Conservation (phyloP, 2,888 invertebrate species). For the Omphaloscelis lunosa region DNA sequence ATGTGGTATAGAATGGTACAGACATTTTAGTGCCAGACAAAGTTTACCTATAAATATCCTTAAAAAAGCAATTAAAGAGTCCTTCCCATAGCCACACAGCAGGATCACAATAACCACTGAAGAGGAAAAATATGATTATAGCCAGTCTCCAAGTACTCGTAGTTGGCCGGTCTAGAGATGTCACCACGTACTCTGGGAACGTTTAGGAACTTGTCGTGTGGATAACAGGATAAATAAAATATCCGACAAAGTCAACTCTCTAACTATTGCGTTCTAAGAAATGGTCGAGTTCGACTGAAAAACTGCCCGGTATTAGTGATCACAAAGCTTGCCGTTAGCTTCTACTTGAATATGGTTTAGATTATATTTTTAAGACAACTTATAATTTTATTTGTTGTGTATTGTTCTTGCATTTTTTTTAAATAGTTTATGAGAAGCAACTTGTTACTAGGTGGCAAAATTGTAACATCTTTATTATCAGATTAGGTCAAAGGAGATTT, state of each 20-base stretch:
- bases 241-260: constrained; percentile 36
- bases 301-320: neutral
- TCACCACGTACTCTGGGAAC: constrained; percentile 47
- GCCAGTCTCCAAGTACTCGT: constrained; percentile 22
- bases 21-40: too few species aligned
- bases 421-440: neutral
- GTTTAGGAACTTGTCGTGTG: constrained; percentile 63
- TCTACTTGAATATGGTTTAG: too few species aligned
- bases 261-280: constrained; percentile 21
- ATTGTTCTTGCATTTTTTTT: neutral
- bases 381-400: neutral
- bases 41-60: neutral
- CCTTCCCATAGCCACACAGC: neutral
- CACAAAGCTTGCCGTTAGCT: too few species aligned
- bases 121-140: constrained; percentile 44
- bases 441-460: neutral
- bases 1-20: neutral
- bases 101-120: constrained; percentile 30
- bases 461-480: neutral
- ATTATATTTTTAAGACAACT: neutral
- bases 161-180: constrained; percentile 35
- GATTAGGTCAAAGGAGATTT: neutral
- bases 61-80: neutral
- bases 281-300: neutral
- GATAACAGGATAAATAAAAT: constrained; percentile 66